Base-by-base conservation (phyloP, 2,797 vertebrate species). In the Hippoglossus hippoglossus region DNA sequence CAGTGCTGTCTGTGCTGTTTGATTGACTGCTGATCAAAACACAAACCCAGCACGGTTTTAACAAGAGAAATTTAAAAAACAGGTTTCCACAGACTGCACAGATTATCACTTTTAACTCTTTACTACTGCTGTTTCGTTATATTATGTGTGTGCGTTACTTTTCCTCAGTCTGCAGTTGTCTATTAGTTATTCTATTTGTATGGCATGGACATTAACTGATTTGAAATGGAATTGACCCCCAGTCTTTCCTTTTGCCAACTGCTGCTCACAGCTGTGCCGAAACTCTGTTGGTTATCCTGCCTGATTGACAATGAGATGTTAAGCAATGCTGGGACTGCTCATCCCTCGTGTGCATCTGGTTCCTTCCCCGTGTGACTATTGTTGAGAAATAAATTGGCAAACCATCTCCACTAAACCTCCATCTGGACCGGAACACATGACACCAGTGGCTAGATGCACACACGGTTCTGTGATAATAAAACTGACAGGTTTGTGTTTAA, bases 251-350 rank as follows among this genome's bases (percentile, higher is more conserved):
- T 22, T 36, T 1, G 4, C 44, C 65, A 44, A 34, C 55, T 62
- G 71, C 63, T 57, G 63, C 63, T 63, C 82, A 68, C 84, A 88
- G 80, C 84, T 89, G 87, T 71, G 75, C 44, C 63, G 22, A 34
- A 66, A 62, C 65, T 60, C 26, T 18, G 28, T 6, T 62, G 63
- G 34, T 55, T 73, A 63, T 61, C 59, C 41, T 66, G 19, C 55
- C 59, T 77, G 70, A 70, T 63, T 65, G 80, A 83, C 81, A 72
- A 34, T 26, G 54, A 76, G 55, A 75, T 60, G 67, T 82, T 67
- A 49, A 67, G 83, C 72, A 78, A 63, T 54, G 31, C 68, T 59
- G 59, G 53, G 34, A 18, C 58, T 39, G 60, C 63, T 73, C 63
- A 28, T 75, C 51, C 47, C 55, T 55, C 25, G 55, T 36, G 46